These are phyloP conservation scores for Tenthredo amoena DNA, from an alignment of 2,888 invertebrate species.

Conservation along the genomic window DNA sequence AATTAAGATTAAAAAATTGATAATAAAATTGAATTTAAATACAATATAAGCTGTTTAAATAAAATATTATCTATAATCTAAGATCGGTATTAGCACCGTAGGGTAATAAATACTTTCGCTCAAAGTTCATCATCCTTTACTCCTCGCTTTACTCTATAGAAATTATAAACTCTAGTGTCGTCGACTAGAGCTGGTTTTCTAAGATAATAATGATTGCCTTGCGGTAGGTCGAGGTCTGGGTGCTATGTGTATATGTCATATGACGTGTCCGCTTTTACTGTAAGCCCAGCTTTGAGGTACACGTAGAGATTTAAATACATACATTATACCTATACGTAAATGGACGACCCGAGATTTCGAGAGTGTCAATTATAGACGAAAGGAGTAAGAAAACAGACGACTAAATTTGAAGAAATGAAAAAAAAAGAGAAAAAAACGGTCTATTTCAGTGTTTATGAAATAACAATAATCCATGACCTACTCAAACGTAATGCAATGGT, in stretches of 20 bases:
- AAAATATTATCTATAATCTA: constrained; percentile 5
- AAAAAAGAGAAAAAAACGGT: neutral
- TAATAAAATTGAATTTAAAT: neutral
- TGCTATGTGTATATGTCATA: neutral
- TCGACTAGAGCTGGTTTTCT: neutral
- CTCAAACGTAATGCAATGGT: constrained; percentile 1
- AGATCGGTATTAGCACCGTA: neutral
- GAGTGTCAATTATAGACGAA: too few relatives aligned
- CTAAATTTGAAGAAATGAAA: too few relatives aligned
- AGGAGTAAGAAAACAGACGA: too few relatives aligned
- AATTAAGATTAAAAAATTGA: neutral
- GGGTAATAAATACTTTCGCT: constrained; percentile 2
- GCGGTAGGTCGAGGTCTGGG: constrained; percentile 67
- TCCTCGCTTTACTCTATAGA: neutral
- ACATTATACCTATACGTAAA: neutral
- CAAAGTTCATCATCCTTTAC: neutral
- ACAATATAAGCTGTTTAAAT: constrained; percentile 3
- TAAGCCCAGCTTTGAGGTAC: neutral
- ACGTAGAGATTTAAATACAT: neutral
- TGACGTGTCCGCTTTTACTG: neutral
- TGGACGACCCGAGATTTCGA: too few relatives aligned
- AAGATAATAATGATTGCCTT: constrained; percentile 62
- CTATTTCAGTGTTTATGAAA: neutral
- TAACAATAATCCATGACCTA: constrained; percentile 17
- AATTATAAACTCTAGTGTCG: neutral